Evolutionary conservation across 2,113 vertebrate species (phyloP), one percentile per base, ranked within the genome.

Genomic region (Myrmecophaga tridactyla): DNA sequence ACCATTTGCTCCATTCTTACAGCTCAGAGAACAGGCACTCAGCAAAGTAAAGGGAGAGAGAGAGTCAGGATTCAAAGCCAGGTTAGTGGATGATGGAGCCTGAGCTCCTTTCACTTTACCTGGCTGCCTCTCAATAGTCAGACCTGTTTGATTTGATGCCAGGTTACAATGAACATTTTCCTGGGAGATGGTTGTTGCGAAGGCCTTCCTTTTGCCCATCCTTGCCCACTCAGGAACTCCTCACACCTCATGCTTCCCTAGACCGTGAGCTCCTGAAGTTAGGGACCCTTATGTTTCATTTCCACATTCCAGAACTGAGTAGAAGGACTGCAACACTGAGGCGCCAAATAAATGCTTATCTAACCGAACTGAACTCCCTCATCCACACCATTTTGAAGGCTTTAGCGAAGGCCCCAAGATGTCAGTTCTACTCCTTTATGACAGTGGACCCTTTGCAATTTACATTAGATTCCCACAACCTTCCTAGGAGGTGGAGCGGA

Each of bases 311-410:
- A 83, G 90, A 89, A 77, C 31, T 6, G 27, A 78, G 67, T 0
- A 75, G 84, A n/a, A 81, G 58, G 39, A 31, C 25, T 21, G 72
- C n/a, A 21, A 20, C 21, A 31, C 0, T 3, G 39, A 70, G 53
- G 7, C 27, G 18, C 60, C 46, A 29, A 7, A 15, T 3, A 17
- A 18, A 18, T 23, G 46, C 0, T 0, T 9, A 6, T 36, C 70
- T 53, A 31, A 60, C 51, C 3, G 36, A 87, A 51, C n/a, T 2
- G 43, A 34, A 62, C 41, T 63, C 13, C 17, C 15, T 20, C 21
- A 13, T 6, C 7, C 0, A 0, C 76, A 41, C 41, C 3, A 6
- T 23, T 72, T 62, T 63, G 1, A 14, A 20, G 48, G 84, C 27
- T 63, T 4, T 3, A 14, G 17, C 69, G 10, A 14, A 0, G 6